These are phyloP conservation scores for Thera britannica DNA, from an alignment of 2,888 invertebrate genomes.

Conservation along the genomic window DNA sequence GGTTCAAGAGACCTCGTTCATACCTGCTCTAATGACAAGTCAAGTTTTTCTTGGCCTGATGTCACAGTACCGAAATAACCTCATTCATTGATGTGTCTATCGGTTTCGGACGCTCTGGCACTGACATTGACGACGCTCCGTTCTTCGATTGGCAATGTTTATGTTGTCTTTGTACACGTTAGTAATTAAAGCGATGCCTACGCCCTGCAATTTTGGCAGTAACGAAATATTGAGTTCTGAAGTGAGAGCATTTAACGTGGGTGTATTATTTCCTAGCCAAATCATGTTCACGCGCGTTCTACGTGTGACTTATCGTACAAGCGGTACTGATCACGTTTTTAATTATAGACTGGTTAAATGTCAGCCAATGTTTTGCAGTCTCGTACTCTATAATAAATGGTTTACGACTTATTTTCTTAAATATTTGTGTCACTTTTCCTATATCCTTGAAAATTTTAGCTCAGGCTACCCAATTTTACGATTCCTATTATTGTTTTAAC, in stretches of 20 bases:
- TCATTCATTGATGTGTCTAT: constrained; percentile 72
- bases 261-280: constrained; percentile 68
- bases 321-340: constrained; percentile 59
- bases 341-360: constrained; percentile 79
- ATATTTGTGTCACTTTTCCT: constrained; percentile 30
- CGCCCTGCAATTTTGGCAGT: constrained; percentile 41
- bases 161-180: constrained; percentile 37
- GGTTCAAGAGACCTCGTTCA: constrained; percentile 43
- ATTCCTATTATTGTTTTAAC: constrained; percentile 42
- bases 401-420: constrained; percentile 66
- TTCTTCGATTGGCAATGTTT: constrained; percentile 67
- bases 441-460: constrained; percentile 25
- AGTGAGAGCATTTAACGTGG: constrained; percentile 56
- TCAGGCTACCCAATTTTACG: constrained; percentile 21
- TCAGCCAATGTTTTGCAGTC: constrained; percentile 70
- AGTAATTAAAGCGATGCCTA: constrained; percentile 38
- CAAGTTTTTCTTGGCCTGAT: constrained; percentile 72
- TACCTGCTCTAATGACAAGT: constrained; percentile 58
- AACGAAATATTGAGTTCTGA: constrained; percentile 41
- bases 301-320: constrained; percentile 55
- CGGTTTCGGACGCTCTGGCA: constrained; percentile 73
- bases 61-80: constrained; percentile 68
- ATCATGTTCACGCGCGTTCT: constrained; percentile 54
- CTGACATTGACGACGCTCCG: constrained; percentile 75
- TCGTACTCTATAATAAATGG: constrained; percentile 63